phyloP scores from a whole-genome alignment of 1,140 invertebrate species.

The Halesus radiatus region DNA sequence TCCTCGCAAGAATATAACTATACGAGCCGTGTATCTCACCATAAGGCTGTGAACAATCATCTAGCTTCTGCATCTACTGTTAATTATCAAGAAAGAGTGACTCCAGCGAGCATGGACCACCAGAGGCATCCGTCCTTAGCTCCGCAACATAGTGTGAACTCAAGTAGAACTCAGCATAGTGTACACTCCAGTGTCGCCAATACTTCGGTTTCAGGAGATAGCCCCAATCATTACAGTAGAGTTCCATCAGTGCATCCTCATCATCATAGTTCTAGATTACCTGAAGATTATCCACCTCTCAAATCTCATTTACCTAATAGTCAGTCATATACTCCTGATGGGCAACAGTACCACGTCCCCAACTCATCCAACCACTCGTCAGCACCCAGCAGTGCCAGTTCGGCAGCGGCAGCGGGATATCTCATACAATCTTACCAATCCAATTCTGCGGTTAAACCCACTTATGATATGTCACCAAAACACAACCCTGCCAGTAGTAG shows the following conservation, averaged over 20 bases:
- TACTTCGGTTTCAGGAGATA: constrained; percentile 3
- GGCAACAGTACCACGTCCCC: constrained; percentile 23
- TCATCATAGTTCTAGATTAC: constrained; percentile 30
- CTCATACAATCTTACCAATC: constrained; percentile 60
- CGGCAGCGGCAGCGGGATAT: constrained; percentile 11
- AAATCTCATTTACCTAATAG: constrained; percentile 43
- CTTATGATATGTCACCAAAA: constrained; percentile 61
- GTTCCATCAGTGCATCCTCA: constrained; percentile 36
- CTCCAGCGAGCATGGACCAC: constrained; percentile 34
- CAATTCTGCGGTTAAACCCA: constrained; percentile 60
- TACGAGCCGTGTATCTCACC: constrained; percentile 22
- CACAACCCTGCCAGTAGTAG: constrained; percentile 43
- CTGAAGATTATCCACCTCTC: constrained; percentile 36
- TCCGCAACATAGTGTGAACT: neutral
- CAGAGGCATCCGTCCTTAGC: constrained; percentile 43
- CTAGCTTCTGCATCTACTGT: constrained; percentile 2
- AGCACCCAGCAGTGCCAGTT: neutral
- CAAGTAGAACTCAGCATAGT: constrained; percentile 26
- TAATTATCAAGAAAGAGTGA: constrained; percentile 49
- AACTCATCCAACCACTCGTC: constrained; percentile 23
- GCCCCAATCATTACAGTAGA: constrained; percentile 43
- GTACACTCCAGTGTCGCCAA: neutral
- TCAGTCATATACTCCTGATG: constrained; percentile 8
- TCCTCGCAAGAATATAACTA: constrained; percentile 48
- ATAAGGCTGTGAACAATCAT: constrained; percentile 36